phyloP scores from a whole-genome alignment of 2,888 invertebrate species.

The Torymus tubicola region DNA sequence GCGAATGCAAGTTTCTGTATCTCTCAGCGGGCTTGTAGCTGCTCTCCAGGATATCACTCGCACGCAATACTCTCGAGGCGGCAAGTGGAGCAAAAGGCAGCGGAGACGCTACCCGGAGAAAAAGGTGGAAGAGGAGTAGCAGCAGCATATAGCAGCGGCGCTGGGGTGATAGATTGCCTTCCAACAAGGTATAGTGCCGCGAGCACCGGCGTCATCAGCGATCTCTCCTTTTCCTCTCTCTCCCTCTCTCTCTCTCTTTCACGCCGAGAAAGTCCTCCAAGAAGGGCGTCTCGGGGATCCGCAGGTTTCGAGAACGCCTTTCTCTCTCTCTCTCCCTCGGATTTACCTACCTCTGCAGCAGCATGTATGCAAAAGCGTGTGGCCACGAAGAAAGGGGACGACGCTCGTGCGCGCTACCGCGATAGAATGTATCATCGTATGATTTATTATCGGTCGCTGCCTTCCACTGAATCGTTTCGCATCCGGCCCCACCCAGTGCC shows the following conservation, averaged over 20 bases:
- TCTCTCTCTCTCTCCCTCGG: constrained; percentile 42
- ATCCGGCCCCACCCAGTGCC: constrained; percentile 48
- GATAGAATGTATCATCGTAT: constrained; percentile 74
- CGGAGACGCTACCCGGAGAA: background rate
- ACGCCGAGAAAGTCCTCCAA: constrained; percentile 34
- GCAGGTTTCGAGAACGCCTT: constrained; percentile 8
- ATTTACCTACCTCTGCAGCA: constrained; percentile 57
- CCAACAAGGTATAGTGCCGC: constrained; percentile 50
- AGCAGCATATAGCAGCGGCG: constrained; percentile 3
- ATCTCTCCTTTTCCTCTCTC: constrained; percentile 1
- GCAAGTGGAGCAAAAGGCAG: constrained; percentile 35
- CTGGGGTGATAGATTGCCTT: constrained; percentile 60
- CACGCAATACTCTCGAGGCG: background rate
- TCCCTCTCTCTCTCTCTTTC: constrained; percentile 35
- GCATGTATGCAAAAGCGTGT: constrained; percentile 32
- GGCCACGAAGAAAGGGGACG: constrained; percentile 12
- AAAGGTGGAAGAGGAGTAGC: background rate
- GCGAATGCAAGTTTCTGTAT: background rate
- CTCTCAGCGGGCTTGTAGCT: background rate
- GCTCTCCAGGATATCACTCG: background rate
- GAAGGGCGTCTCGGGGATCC: constrained; percentile 17
- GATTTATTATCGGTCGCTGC: constrained; percentile 70
- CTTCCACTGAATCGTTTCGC: constrained; percentile 51
- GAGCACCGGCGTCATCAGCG: constrained; percentile 41
- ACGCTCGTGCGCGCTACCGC: constrained; percentile 42